Evolutionary conservation across 2,113 vertebrate species (phyloP).

Genomic region (Junco hyemalis): DNA sequence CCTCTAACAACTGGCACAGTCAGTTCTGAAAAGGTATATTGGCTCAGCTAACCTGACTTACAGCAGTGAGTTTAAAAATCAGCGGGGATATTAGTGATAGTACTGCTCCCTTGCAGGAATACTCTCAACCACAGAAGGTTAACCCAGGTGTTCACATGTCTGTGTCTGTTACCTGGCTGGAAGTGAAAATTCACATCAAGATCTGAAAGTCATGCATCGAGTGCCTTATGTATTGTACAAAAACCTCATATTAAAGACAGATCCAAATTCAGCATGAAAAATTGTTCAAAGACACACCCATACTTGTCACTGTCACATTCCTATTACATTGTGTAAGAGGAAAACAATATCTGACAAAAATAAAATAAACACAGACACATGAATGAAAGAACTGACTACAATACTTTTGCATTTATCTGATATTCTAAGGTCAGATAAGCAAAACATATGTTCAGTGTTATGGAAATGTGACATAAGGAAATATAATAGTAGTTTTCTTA

Average conservation of each 20-base stretch:
- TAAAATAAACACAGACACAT: conserved; percentile 14
- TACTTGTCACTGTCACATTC: conserved; percentile 41
- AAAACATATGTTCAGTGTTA: not conserved
- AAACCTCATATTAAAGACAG: not conserved
- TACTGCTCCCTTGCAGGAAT: not conserved
- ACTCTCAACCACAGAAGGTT: not conserved
- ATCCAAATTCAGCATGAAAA: not conserved
- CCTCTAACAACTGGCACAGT: not conserved
- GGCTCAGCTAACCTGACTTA: not conserved
- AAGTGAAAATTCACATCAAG: not conserved
- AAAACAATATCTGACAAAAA: conserved; percentile 46
- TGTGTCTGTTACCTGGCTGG: not conserved
- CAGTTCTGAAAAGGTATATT: not conserved
- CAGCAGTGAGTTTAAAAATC: not conserved
- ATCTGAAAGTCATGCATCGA: not conserved
- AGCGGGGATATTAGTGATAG: not conserved
- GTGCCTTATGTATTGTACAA: not conserved
- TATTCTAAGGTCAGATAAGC: not conserved
- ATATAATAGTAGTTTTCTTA: not conserved
- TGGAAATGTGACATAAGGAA: not conserved
- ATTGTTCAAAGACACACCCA: not conserved
- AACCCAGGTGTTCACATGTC: not conserved
- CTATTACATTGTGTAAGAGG: conserved; percentile 19
- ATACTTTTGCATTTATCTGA: not conserved
- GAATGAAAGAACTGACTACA: not conserved